phyloP scores from a whole-genome alignment of 2,888 invertebrate species.

The Neelides folsomi region DNA sequence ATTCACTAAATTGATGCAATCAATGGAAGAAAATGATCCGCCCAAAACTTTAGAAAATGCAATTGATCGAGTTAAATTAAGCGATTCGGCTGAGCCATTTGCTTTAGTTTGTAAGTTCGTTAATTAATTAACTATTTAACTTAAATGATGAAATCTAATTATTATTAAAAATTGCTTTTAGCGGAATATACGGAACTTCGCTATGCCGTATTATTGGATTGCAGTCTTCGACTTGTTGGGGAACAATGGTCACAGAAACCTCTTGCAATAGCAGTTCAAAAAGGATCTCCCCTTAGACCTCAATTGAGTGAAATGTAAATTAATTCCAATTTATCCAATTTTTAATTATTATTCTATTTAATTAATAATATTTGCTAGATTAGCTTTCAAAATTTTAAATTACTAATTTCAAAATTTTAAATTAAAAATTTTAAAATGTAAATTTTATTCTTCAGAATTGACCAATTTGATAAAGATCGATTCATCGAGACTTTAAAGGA shows the following conservation, averaged over 20 bases:
- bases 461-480: slow-evolving; percentile 76
- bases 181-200: slow-evolving; percentile 78
- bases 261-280: slow-evolving; percentile 90
- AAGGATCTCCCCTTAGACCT: slow-evolving; percentile 83
- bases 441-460: slow-evolving; percentile 50
- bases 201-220: slow-evolving; percentile 62
- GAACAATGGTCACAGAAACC: slow-evolving; percentile 94
- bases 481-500: slow-evolving; percentile 83
- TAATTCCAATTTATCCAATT: background rate
- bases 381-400: too few species aligned
- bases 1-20: slow-evolving; percentile 96
- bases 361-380: background rate
- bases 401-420: too few species aligned
- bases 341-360: background rate
- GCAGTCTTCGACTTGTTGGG: slow-evolving; percentile 80
- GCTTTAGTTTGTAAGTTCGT: slow-evolving; percentile 6
- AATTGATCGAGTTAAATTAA: slow-evolving; percentile 50
- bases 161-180: slow-evolving; percentile 43
- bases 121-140: background rate
- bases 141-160: too few species aligned
- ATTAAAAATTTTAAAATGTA: too few species aligned
- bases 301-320: slow-evolving; percentile 87
- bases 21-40: slow-evolving; percentile 67
- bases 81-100: slow-evolving; percentile 36
- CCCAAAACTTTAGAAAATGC: slow-evolving; percentile 65